Evolutionary conservation across 2,797 vertebrate genomes (phyloP).

Genomic region (Silurus aristotelis): DNA sequence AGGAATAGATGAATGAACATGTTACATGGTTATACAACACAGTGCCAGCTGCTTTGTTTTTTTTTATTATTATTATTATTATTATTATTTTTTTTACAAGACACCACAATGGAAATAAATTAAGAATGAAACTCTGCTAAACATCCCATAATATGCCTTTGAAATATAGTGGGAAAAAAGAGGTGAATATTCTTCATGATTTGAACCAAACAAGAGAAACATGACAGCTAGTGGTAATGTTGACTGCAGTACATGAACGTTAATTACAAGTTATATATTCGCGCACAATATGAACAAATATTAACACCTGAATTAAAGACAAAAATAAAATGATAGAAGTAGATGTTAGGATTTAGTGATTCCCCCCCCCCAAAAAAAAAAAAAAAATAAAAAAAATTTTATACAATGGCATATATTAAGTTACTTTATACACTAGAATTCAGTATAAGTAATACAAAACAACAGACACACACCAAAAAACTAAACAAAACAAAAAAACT

Average conservation of each 20-base stretch:
- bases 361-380: slow-evolving; percentile 47
- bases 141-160: slow-evolving; percentile 44
- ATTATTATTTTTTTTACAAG: slow-evolving; percentile 39
- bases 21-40: slow-evolving; percentile 65
- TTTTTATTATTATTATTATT: no score
- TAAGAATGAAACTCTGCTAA: slow-evolving; percentile 60
- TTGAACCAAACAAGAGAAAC: slow-evolving; percentile 33
- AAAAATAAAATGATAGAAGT: slow-evolving; percentile 28
- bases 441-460: slow-evolving; percentile 18
- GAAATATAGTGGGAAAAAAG: slow-evolving; percentile 28
- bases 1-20: slow-evolving; percentile 32
- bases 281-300: slow-evolving; percentile 56
- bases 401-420: slow-evolving; percentile 74
- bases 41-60: slow-evolving; percentile 77
- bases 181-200: slow-evolving; percentile 31
- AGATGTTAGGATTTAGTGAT: slow-evolving; percentile 39
- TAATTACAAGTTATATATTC: slow-evolving; percentile 65
- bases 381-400: slow-evolving; percentile 7
- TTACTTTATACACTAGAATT: slow-evolving; percentile 71
- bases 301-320: slow-evolving; percentile 57
- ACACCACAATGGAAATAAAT: slow-evolving; percentile 70
- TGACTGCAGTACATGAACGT: slow-evolving; percentile 49
- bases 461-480: slow-evolving; percentile 39
- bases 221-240: slow-evolving; percentile 19
- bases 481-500: slow-evolving; percentile 56